Evolutionary conservation across 2,113 vertebrate genomes (phyloP).

Genomic region (Hippocampus mohnikei): DNA sequence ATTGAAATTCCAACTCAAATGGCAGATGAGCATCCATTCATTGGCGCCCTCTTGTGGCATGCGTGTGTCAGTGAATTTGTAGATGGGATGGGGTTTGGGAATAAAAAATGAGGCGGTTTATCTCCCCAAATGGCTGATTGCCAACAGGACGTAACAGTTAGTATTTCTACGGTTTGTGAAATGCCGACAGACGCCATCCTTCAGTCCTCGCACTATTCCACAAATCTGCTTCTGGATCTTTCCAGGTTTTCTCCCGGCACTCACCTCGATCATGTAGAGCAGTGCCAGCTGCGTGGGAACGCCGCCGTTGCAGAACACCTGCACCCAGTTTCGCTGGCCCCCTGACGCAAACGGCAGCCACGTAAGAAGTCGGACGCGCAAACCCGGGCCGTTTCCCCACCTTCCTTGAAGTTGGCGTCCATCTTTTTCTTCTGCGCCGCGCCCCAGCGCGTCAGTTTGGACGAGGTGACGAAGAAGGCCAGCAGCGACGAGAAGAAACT

Average conservation of each 20-base stretch:
- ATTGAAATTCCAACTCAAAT: too few relatives aligned
- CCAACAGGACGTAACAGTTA: too few relatives aligned
- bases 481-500: conserved; percentile 90
- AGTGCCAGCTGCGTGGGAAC: conserved; percentile 90
- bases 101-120: too few relatives aligned
- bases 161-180: too few relatives aligned
- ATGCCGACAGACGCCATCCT: background rate
- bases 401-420: conserved; percentile 93
- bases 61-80: too few relatives aligned
- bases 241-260: background rate
- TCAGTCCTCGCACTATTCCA: too few relatives aligned
- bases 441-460: conserved; percentile 91
- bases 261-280: conserved; percentile 91
- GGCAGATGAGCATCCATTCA: background rate
- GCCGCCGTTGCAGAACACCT: conserved; percentile 93
- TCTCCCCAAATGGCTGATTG: too few relatives aligned
- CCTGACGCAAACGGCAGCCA: conserved; percentile 64
- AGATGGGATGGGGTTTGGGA: too few relatives aligned
- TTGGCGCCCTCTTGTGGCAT: background rate
- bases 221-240: too few relatives aligned
- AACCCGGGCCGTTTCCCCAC: conserved; percentile 50
- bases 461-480: conserved; percentile 88
- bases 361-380: background rate
- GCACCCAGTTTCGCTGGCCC: conserved; percentile 93
- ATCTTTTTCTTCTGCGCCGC: conserved; percentile 82